Conservation (phyloP, 2,888 invertebrate species). For the Aphodius sticticus region DNA sequence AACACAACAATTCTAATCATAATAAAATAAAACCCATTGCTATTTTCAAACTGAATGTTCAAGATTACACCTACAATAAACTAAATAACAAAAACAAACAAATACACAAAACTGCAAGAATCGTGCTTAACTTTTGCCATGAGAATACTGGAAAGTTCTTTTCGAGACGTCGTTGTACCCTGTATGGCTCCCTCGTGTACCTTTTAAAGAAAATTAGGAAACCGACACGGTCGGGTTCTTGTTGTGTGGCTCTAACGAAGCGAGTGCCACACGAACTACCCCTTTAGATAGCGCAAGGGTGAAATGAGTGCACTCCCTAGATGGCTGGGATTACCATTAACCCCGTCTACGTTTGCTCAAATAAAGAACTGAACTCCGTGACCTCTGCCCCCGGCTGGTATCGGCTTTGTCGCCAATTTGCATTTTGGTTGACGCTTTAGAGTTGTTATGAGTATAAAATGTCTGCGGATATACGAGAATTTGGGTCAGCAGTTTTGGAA, state of each 20-base stretch:
- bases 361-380: not conserved
- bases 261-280: not conserved
- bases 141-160: no score
- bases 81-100: no score
- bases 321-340: not conserved
- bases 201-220: conserved; percentile 20
- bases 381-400: not conserved
- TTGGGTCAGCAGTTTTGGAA: no score
- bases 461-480: no score
- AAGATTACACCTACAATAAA: no score
- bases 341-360: not conserved
- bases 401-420: no score
- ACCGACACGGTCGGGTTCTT: not conserved
- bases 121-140: not conserved
- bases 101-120: no score
- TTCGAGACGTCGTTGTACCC: conserved; percentile 10
- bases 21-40: no score
- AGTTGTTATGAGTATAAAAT: no score
- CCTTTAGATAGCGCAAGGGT: not conserved
- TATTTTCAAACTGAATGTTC: no score
- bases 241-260: not conserved
- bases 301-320: not conserved
- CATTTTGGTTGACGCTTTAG: no score
- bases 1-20: no score
- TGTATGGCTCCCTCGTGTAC: conserved; percentile 9